phyloP scores from a whole-genome alignment of 1,140 invertebrate genomes.

The Drosophila ananassae region DNA sequence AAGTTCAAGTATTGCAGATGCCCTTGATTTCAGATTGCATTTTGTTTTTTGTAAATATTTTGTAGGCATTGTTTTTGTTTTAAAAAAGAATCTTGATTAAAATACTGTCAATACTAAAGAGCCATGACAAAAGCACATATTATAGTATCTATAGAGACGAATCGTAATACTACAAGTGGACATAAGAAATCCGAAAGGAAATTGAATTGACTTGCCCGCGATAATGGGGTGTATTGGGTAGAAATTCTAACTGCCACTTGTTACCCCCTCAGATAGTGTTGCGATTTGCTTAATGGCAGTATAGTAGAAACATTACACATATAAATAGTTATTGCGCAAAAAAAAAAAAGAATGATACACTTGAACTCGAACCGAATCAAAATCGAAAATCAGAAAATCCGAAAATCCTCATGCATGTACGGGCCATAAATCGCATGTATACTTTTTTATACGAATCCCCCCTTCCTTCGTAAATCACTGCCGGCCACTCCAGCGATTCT shows the following conservation, averaged over 20 bases:
- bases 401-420: constrained; percentile 4
- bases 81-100: background rate
- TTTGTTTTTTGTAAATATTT: background rate
- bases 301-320: background rate
- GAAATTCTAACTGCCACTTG: background rate
- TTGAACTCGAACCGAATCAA: constrained; percentile 1
- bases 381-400: constrained; percentile 5
- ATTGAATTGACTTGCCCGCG: constrained; percentile 5
- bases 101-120: background rate
- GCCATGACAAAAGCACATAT: background rate
- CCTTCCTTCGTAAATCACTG: background rate
- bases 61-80: background rate
- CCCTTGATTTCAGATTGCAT: background rate
- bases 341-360: background rate
- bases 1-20: background rate
- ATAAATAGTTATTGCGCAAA: constrained; percentile 5
- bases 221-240: background rate
- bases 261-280: background rate
- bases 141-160: background rate
- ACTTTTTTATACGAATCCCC: too few species aligned
- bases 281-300: background rate
- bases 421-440: constrained; percentile 3
- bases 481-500: constrained; percentile 2
- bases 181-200: constrained; percentile 21
- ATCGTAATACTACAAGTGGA: constrained; percentile 5